These are phyloP conservation scores for Cryptus viduatorius DNA, from an alignment of 2,888 invertebrate genomes.

Conservation along the genomic window DNA sequence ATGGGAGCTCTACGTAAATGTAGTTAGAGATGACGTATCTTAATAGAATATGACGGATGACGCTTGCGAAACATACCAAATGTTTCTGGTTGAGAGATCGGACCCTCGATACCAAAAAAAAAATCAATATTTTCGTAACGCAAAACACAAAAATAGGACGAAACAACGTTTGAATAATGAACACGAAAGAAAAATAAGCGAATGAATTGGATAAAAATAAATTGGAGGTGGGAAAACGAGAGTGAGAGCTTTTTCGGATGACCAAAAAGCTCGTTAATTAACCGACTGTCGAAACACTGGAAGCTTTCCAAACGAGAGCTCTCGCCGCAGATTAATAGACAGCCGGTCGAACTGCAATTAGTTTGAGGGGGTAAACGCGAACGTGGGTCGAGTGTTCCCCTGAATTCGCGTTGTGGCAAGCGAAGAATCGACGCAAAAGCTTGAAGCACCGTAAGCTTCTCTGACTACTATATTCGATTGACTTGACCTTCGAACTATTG, in stretches of 20 bases:
- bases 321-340: slow-evolving; percentile 72
- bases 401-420: slow-evolving; percentile 26
- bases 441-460: background rate
- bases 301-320: slow-evolving; percentile 70
- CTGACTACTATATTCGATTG: background rate
- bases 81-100: too few species aligned
- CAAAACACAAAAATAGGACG: background rate
- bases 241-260: slow-evolving; percentile 42
- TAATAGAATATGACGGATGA: slow-evolving; percentile 14
- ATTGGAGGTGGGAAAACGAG: background rate
- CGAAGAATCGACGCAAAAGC: background rate
- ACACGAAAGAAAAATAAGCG: background rate
- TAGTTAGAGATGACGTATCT: background rate
- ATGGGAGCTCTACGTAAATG: background rate
- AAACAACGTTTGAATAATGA: background rate
- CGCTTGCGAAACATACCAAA: background rate
- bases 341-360: slow-evolving; percentile 60
- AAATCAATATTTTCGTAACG: background rate
- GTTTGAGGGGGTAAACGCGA: slow-evolving; percentile 61
- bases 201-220: background rate
- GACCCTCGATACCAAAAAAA: background rate
- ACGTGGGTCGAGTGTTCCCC: slow-evolving; percentile 41
- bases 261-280: slow-evolving; percentile 68
- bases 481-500: background rate
- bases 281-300: slow-evolving; percentile 68